Evolutionary conservation across 1,140 invertebrate species (phyloP), one percentile per base, ranked within the genome.

Genomic region (Archegozetes longisetosus): DNA sequence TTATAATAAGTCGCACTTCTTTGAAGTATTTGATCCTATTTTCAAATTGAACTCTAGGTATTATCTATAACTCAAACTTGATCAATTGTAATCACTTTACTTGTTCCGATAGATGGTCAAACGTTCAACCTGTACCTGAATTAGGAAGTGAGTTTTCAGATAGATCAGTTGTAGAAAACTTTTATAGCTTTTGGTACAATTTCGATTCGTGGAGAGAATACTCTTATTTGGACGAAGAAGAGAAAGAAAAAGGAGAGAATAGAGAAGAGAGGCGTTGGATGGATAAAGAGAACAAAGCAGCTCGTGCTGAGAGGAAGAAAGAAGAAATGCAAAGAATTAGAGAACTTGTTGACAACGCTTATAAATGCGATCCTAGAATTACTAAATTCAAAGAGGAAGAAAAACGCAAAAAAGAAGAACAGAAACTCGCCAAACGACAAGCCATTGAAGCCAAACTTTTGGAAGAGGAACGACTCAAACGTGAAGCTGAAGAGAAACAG

Each of bases 191-290:
- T 66, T 80, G 78, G 78, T 76, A 96, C 72, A 82, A 91, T 64
- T 98, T 97, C 75, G 90, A 97, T 65, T 98, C 94, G 0, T 98
- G 95, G 95, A 77, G 95, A 64, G 95, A 98, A 68, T 99, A 86
- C 76, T 98, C 93, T n/a, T 98, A 98, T 72, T 73, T 96, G 59
- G 95, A 99, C 73, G 92, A 97, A 74, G 95, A 98, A 71, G 93
- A 97, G 66, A 98, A 97, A 72, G 91, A 96, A 70, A 92, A 89
- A 70, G 95, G 92, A 2, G 85, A 92, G 73, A 91, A 80, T 75
- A 82, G 93, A 1, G 92, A 96, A 66, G 93, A 96, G 75, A 77
- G 94, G 25, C 82, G 88, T 61, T 96, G 88, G 84, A 96, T 98
- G 67, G 94, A 98, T 68, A 97, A 95, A 74, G 87, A 94, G 70